Percentiles rank a stretch among this genome's conserved stretches.
phyloP scores from a whole-genome alignment of 2,888 invertebrate species.

The Actias luna region DNA sequence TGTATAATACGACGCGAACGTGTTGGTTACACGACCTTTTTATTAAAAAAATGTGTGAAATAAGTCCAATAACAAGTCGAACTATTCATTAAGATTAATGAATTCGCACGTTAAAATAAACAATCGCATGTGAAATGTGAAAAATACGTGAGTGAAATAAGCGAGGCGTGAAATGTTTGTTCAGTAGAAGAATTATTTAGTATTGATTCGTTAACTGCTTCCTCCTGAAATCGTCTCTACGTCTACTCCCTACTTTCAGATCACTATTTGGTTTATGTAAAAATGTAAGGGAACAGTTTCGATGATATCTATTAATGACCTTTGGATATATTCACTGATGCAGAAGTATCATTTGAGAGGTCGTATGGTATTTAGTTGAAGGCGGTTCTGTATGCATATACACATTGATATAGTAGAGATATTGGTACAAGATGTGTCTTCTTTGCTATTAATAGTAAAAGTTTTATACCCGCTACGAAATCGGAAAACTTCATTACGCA shows the following conservation, averaged over 20 bases:
- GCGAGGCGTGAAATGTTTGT: neutral
- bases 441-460: neutral
- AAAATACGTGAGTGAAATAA: neutral
- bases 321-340: neutral
- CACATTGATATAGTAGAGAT: neutral
- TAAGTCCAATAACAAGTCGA: neutral
- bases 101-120: neutral
- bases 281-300: too few relatives aligned
- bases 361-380: neutral
- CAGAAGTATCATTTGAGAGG: slow-evolving; percentile 3
- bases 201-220: neutral
- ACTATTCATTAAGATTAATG: neutral
- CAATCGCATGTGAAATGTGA: neutral
- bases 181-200: neutral
- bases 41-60: too few relatives aligned
- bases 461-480: neutral
- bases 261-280: too few relatives aligned
- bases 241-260: too few relatives aligned
- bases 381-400: neutral
- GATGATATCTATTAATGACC: neutral
- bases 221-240: neutral
- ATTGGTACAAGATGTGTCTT: neutral
- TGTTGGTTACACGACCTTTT: too few relatives aligned
- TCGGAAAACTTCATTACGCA: too few relatives aligned
- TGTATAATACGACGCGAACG: too few relatives aligned